These are phyloP conservation scores for Aricia agestis DNA, from an alignment of 1,140 invertebrate genomes.

Conservation along the genomic window DNA sequence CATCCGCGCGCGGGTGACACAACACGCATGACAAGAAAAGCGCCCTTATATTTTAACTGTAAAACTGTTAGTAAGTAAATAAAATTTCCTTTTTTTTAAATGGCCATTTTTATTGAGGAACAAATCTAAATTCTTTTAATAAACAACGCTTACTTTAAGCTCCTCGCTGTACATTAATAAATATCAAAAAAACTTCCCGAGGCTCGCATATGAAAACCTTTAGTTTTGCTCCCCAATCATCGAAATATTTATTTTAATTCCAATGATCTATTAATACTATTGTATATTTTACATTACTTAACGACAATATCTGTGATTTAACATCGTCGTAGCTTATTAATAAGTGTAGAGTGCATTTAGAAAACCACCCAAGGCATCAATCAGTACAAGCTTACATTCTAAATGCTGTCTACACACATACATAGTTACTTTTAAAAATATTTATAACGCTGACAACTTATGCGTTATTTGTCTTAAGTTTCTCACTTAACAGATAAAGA, in stretches of 20 bases:
- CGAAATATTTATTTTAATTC: conserved; percentile 47
- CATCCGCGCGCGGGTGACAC: too few relatives aligned
- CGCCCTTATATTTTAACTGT: too few relatives aligned
- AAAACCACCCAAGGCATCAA: conserved; percentile 15
- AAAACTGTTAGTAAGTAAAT: neutral
- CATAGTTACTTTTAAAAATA: too few relatives aligned
- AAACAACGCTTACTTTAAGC: conserved; percentile 36
- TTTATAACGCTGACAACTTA: too few relatives aligned
- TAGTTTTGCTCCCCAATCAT: conserved; percentile 63
- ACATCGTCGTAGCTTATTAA: conserved; percentile 26
- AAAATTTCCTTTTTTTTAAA: conserved; percentile 30
- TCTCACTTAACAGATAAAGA: too few relatives aligned
- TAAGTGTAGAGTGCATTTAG: conserved; percentile 41
- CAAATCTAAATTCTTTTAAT: conserved; percentile 55
- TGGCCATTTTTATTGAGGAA: conserved; percentile 55
- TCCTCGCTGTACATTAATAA: conserved; percentile 35
- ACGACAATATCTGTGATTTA: too few relatives aligned
- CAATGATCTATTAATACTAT: conserved; percentile 41
- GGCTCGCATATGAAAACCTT: conserved; percentile 28
- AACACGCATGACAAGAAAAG: too few relatives aligned
- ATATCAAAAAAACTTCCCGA: conserved; percentile 32
- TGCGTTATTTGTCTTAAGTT: too few relatives aligned
- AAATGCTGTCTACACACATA: conserved; percentile 20
- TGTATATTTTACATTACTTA: conserved; percentile 31
- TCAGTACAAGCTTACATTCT: conserved; percentile 9